Conservation (phyloP, 2,113 vertebrate species). For the Colossoma macropomum region DNA sequence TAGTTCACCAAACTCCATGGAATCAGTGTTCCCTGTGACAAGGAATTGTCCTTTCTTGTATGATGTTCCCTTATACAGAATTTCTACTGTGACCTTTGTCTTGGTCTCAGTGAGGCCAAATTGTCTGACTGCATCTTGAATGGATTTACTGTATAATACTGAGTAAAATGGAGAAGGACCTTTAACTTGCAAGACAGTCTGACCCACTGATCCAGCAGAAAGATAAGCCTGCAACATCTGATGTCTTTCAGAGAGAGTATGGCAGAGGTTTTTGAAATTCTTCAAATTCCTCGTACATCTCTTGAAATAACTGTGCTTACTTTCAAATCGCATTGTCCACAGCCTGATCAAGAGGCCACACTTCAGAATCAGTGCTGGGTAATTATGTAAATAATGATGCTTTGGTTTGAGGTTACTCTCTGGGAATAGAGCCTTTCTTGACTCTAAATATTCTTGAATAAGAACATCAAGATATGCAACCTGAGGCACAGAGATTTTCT, state of each 20-base stretch:
- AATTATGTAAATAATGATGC: background rate
- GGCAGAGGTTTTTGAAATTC: conserved; percentile 53
- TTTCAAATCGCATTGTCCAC: conserved; percentile 43
- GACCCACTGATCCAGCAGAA: conserved; percentile 36
- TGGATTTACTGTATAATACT: conserved; percentile 54
- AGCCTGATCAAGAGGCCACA: conserved; percentile 29
- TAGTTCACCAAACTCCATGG: no score
- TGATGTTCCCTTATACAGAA: no score
- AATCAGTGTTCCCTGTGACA: no score
- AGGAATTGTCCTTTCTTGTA: no score
- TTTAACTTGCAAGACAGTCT: no score
- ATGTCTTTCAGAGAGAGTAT: conserved; percentile 53
- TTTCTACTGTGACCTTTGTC: no score
- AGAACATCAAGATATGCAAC: no score
- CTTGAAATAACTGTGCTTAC: conserved; percentile 53
- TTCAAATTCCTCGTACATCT: conserved; percentile 51
- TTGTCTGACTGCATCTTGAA: conserved; percentile 38
- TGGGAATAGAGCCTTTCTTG: no score
- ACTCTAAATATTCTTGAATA: no score
- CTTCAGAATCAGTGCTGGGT: no score
- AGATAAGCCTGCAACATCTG: conserved; percentile 57
- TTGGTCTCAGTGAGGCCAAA: no score
- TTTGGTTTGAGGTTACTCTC: background rate
- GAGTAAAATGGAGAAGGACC: conserved; percentile 49
- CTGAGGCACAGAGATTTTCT: no score